Percentiles rank a stretch among this genome's conserved stretches.
These are phyloP conservation scores for Grus americana DNA, from an alignment of 2,113 vertebrate genomes.

Conservation along the genomic window DNA sequence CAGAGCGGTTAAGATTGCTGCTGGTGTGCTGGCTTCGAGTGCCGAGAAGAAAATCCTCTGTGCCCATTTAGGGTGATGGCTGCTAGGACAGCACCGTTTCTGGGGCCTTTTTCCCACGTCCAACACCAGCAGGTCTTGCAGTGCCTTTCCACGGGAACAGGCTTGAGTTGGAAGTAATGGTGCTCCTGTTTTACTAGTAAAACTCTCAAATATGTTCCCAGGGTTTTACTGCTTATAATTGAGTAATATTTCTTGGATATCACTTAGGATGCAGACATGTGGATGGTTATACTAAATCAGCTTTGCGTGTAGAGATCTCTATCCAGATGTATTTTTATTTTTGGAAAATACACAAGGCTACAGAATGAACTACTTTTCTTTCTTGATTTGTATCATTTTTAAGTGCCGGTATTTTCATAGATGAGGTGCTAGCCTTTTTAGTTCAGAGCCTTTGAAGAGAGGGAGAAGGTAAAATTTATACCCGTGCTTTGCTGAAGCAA, in stretches of 20 bases:
- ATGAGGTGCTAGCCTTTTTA: background rate
- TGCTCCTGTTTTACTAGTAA: background rate
- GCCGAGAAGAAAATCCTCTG: fast-evolving
- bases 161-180: fast-evolving
- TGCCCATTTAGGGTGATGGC: fast-evolving
- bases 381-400: background rate
- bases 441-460: background rate
- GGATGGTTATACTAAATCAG: background rate
- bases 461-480: background rate
- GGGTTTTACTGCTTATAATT: background rate
- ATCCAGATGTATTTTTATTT: background rate
- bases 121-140: fast-evolving
- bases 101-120: fast-evolving
- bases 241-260: background rate
- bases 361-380: background rate
- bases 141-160: background rate
- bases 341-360: background rate
- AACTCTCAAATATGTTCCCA: background rate
- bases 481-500: background rate
- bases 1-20: fast-evolving
- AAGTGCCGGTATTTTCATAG: background rate
- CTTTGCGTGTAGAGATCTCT: background rate
- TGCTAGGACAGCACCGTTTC: background rate
- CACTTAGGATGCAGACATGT: background rate
- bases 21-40: background rate